A percentile compares a stretch with the other conserved stretches of the same genome.
Conservation (phyloP, 2,113 vertebrate species). For the Neotoma lepida region DNA sequence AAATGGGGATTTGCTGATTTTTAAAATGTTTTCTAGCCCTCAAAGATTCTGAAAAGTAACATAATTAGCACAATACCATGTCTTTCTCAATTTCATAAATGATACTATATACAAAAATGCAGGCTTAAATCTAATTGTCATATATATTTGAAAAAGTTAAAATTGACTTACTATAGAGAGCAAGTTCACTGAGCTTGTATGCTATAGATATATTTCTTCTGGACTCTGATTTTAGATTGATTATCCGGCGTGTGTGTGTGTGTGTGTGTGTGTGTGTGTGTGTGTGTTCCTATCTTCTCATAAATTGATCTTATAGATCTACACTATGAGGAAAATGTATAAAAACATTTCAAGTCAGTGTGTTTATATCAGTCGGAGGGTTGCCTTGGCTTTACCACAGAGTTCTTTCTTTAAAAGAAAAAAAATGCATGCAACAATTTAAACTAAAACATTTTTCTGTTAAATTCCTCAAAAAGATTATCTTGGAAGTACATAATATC, state of each 20-base stretch:
- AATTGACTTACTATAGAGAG: not conserved
- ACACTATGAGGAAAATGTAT: not conserved
- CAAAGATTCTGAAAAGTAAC: conserved; percentile 34
- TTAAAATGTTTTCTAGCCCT: not conserved
- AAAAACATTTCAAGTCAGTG: conserved; percentile 33
- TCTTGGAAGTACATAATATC: not conserved
- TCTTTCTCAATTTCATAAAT: conserved; percentile 46
- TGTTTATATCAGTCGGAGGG: not conserved
- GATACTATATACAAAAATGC: not conserved
- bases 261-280: not conserved
- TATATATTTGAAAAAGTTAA: conserved; percentile 36
- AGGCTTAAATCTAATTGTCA: conserved; percentile 34
- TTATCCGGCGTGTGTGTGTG: not conserved
- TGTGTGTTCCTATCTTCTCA: not conserved
- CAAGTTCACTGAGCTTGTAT: not conserved
- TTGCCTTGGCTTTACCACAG: conserved; percentile 3
- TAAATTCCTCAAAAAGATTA: conserved; percentile 41
- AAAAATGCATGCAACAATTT: not conserved
- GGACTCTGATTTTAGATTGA: conserved; percentile 12
- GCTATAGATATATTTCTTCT: conserved; percentile 13
- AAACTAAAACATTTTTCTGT: conserved; percentile 55
- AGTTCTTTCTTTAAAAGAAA: not conserved
- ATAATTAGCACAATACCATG: not conserved
- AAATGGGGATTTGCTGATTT: conserved; percentile 30
- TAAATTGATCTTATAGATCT: conserved; percentile 19